phyloP scores from a whole-genome alignment of 1,140 invertebrate species.

The Zaprionus ghesquierei region DNA sequence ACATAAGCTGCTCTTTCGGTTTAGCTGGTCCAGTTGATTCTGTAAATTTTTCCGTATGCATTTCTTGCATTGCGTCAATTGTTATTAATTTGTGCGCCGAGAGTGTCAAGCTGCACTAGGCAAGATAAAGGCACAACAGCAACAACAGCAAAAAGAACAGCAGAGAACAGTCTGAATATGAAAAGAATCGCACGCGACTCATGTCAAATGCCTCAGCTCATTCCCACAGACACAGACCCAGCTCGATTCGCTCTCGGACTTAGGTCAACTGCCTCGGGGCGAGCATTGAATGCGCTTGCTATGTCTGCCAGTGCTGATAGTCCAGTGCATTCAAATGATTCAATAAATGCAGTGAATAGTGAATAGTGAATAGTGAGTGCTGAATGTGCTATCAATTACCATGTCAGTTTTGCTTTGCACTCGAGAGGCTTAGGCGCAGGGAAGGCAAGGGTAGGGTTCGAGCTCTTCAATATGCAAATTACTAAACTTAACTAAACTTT shows the following conservation, averaged over 20 bases:
- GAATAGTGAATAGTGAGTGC: not conserved
- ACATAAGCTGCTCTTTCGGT: not conserved
- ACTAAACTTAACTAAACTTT: not conserved
- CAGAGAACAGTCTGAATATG: not conserved
- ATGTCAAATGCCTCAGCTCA: conserved; percentile 28
- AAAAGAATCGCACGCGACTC: conserved; percentile 47
- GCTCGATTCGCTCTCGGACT: not conserved
- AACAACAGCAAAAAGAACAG: conserved; percentile 6
- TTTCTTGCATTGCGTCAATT: conserved; percentile 44
- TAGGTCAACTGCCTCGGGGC: conserved; percentile 44
- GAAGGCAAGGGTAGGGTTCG: not conserved
- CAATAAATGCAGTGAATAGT: not conserved
- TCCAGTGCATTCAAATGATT: not conserved
- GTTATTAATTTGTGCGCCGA: conserved; percentile 55
- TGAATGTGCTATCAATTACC: conserved; percentile 17
- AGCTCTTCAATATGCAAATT: conserved; percentile 11
- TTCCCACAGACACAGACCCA: conserved; percentile 5
- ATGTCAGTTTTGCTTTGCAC: not conserved
- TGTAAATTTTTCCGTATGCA: conserved; percentile 26
- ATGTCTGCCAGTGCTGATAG: not conserved
- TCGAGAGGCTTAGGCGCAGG: too few relatives aligned
- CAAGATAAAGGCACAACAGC: conserved; percentile 27
- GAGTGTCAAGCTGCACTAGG: conserved; percentile 36
- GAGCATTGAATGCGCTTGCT: conserved; percentile 3
- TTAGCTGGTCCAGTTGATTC: not conserved